Base-by-base conservation (phyloP, 1,140 invertebrate species). In the Dinothrombium tinctorium region DNA sequence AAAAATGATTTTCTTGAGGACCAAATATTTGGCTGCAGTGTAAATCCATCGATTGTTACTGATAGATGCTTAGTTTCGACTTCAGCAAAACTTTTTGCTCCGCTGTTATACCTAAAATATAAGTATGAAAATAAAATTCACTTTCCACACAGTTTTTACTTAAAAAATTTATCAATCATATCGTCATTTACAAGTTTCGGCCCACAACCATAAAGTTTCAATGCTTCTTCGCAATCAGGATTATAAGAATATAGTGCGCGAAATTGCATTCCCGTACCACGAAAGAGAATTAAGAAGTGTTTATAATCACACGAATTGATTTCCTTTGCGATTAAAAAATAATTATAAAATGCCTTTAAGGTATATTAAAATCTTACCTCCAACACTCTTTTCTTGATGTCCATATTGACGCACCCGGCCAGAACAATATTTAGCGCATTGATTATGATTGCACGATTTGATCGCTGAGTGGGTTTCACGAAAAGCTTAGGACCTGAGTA, bases 101-200 rank as follows among this genome's bases (percentile, higher is more conserved):
- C 92, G 39, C 90, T 98, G 64, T 99, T 98, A 59, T 98, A 99
- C 68, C 90, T 98, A 65, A 17, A 70, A 69, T 42, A 43, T 47
- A 41, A 47, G 29, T 21, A 22, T 3, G 12, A 12, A 28, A 11
- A 23, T 38, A n/a, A 29, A 23, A 33, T 15, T 26, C 38, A 42
- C 7, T 23, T 89, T 98, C 98, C 67, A 92, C 98, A 67, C 95
- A 98, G n/a, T n/a, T n/a, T n/a, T 79, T 63, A 96, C 90, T 99
- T 99, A 67, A 94, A 98, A 68, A 95, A 98, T 59, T 83, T 87
- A 63, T 96, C 89, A 61, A 96, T 92, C 87, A 96, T 96, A 52
- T 81, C 73, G 60, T 92, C 86, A 48, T 74, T 81, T 49, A 96
- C 81, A 62, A 76, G 69, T 62, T 80, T 84, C 36, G 94, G 94